Percentiles rank a stretch among this genome's conserved stretches.
phyloP scores from a whole-genome alignment of 2,113 vertebrate genomes.

The Aleadryas rufinucha region DNA sequence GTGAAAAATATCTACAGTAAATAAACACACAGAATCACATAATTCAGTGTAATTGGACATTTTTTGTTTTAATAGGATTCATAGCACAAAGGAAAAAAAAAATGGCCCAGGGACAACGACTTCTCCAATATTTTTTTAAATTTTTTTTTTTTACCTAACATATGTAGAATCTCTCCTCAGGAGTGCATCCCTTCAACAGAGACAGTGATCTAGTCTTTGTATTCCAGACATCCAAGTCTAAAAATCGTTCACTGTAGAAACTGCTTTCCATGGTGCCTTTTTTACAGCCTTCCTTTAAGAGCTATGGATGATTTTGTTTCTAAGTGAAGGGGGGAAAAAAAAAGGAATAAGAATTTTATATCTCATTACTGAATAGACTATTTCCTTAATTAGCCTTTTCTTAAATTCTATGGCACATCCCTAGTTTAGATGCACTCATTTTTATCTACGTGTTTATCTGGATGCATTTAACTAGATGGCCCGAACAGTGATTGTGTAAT shows the following conservation, averaged over 20 bases:
- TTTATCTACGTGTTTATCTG: not conserved
- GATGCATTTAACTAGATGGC: not conserved
- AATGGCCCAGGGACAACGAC: not conserved
- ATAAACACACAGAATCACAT: not conserved
- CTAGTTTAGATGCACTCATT: not conserved
- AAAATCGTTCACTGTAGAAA: not conserved
- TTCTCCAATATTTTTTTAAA: not conserved
- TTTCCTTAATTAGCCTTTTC: not conserved
- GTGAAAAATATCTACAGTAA: not conserved
- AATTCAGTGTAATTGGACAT: not conserved
- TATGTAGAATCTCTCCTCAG: not conserved
- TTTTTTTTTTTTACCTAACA: not conserved
- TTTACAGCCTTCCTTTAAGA: not conserved
- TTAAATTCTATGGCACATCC: not conserved
- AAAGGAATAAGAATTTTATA: not conserved
- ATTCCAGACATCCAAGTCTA: not conserved
- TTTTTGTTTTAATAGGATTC: not conserved
- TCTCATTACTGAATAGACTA: not conserved
- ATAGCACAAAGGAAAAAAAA: not conserved
- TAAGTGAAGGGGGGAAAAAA: not conserved
- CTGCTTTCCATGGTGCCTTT: not conserved
- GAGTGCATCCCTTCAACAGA: not conserved
- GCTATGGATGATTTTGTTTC: not conserved
- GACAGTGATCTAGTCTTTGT: not conserved
- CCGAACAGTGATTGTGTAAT: not conserved